Conservation (phyloP, 2,113 vertebrate genomes). For the Tychaedon coryphoeus region DNA sequence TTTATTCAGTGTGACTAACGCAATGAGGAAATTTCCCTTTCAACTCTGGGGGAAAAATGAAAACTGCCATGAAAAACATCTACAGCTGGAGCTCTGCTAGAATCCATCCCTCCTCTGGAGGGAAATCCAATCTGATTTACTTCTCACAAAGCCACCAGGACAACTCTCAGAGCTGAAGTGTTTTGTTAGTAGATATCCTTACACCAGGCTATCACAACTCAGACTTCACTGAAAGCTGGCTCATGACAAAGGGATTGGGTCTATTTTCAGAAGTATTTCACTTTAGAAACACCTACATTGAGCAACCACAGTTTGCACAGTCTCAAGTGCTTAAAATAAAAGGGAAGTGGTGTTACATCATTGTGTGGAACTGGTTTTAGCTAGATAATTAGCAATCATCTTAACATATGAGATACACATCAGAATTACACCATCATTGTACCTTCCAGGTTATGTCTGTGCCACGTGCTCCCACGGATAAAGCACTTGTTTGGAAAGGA, state of each 20-base stretch:
- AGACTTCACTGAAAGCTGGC: background rate
- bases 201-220: background rate
- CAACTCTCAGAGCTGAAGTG: background rate
- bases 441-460: background rate
- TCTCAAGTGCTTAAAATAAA: background rate
- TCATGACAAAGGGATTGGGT: background rate
- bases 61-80: background rate
- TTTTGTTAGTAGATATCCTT: background rate
- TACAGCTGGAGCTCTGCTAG: background rate
- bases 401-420: background rate
- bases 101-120: background rate
- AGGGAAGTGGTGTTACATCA: background rate
- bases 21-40: background rate
- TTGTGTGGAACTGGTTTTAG: background rate
- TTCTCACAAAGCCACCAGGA: background rate
- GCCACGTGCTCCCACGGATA: fast-evolving
- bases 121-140: background rate
- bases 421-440: background rate
- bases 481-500: background rate
- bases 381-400: background rate
- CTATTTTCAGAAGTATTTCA: background rate
- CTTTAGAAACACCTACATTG: background rate
- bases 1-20: background rate
- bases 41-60: background rate
- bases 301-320: background rate